Conservation (phyloP, 2,888 invertebrate species). For the Schizotus pectinicornis region DNA sequence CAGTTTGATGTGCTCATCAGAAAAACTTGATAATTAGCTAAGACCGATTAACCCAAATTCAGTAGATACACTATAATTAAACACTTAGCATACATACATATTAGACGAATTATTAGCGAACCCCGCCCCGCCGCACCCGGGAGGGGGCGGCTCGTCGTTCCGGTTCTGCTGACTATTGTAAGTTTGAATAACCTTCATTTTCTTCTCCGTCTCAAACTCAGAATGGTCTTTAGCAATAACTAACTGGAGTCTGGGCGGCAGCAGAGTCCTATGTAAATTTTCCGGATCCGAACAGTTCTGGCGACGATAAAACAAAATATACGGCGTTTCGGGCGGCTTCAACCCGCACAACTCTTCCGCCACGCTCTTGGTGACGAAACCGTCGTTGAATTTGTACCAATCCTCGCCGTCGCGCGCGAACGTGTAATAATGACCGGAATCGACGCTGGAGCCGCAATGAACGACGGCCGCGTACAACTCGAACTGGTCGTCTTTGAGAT, state of each 20-base stretch:
- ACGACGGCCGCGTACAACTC: conserved; percentile 82
- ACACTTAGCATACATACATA: conserved; percentile 55
- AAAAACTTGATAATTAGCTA: conserved; percentile 13
- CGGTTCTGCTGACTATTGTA: conserved; percentile 50
- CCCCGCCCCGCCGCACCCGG: conserved; percentile 60
- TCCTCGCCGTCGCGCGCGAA: conserved; percentile 72
- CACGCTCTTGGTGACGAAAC: conserved; percentile 68
- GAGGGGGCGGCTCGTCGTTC: conserved; percentile 63
- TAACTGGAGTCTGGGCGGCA: conserved; percentile 48
- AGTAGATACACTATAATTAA: conserved; percentile 18
- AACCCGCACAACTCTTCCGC: conserved; percentile 68
- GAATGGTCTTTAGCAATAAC: conserved; percentile 49
- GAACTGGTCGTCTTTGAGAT: conserved; percentile 66
- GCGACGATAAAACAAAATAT: conserved; percentile 78
- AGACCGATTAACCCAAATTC: conserved; percentile 24
- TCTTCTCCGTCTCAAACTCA: conserved; percentile 48
- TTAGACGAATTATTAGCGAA: conserved; percentile 49
- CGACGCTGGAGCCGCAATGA: conserved; percentile 81
- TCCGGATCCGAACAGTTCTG: conserved; percentile 49
- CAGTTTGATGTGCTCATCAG: conserved; percentile 24
- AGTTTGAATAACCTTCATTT: conserved; percentile 41
- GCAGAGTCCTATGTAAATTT: conserved; percentile 42
- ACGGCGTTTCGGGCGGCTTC: conserved; percentile 78
- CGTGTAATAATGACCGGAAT: conserved; percentile 89
- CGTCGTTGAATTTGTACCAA: conserved; percentile 86